Evolutionary conservation across 37 sponge, comb jelly and placozoan genomes (phyloP).

Genomic region (Halisarca cf. caerulea): DNA sequence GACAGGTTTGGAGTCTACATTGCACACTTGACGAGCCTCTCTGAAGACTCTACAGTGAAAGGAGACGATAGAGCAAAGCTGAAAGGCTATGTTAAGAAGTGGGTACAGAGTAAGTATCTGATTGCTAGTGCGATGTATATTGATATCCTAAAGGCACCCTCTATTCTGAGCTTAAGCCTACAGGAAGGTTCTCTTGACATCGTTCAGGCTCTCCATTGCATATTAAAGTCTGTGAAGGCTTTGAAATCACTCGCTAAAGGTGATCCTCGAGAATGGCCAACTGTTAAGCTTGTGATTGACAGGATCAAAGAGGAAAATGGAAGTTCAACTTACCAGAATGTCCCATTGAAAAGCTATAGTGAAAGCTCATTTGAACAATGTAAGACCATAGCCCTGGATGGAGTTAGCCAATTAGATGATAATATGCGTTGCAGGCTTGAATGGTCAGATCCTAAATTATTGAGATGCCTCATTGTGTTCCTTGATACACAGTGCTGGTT

Average conservation of each 20-base stretch:
- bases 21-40: not conserved
- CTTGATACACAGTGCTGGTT: constrained; percentile 59
- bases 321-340: constrained; percentile 6
- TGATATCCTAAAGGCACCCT: constrained; percentile 45
- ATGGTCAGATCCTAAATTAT: constrained; percentile 52
- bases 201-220: constrained; percentile 12
- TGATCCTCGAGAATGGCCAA: not conserved
- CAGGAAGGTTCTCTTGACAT: constrained; percentile 38
- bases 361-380: not conserved
- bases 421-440: constrained; percentile 41
- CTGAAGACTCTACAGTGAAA: constrained; percentile 5
- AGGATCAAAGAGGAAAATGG: constrained; percentile 32
- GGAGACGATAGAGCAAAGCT: constrained; percentile 1
- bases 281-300: not conserved
- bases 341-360: not conserved
- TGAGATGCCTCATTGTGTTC: constrained; percentile 39
- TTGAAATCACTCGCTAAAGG: not conserved
- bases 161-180: constrained; percentile 34
- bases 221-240: not conserved
- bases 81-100: constrained; percentile 42
- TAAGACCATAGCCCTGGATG: constrained; percentile 3
- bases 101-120: constrained; percentile 62
- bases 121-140: constrained; percentile 65
- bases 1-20: constrained; percentile 30
- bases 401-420: constrained; percentile 28